Conservation (phyloP, 1,140 invertebrate species). For the Lucilia sericata region DNA sequence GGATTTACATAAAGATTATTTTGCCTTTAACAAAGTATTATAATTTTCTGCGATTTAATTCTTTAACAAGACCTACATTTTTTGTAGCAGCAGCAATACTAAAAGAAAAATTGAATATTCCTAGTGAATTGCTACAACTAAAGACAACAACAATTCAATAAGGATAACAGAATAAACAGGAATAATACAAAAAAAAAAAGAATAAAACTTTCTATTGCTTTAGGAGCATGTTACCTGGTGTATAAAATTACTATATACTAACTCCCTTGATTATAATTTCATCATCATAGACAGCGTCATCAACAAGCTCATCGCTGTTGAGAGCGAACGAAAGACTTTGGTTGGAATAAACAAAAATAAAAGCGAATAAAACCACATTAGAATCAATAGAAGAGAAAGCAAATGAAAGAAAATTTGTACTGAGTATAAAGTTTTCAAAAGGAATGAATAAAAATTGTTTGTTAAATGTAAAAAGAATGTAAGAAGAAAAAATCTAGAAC, state of each 20-base stretch:
- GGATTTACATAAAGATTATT: conserved; percentile 43
- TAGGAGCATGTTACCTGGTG: conserved; percentile 39
- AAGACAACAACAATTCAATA: conserved; percentile 21
- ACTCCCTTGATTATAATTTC: conserved; percentile 42
- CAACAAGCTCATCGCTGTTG: not conserved
- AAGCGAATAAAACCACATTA: conserved; percentile 9
- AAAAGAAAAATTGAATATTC: not conserved
- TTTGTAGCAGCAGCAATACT: not conserved
- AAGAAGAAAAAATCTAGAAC: conserved; percentile 6
- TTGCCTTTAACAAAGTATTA: conserved; percentile 41
- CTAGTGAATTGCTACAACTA: not conserved
- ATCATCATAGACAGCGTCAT: conserved; percentile 30
- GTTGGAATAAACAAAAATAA: not conserved
- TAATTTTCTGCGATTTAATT: conserved; percentile 23
- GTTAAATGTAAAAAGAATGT: conserved; percentile 4
- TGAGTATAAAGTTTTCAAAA: too few species aligned
- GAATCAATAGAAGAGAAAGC: conserved; percentile 19
- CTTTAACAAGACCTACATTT: conserved; percentile 7
- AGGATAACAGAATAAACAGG: conserved; percentile 5
- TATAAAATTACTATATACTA: conserved; percentile 41
- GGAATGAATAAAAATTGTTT: too few species aligned
- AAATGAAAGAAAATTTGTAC: not conserved
- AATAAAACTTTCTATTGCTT: not conserved
- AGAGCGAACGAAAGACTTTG: not conserved
- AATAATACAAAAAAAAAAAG: not conserved